Evolutionary conservation across 2,797 vertebrate species (phyloP).

Genomic region (Cheracebus regulus): DNA sequence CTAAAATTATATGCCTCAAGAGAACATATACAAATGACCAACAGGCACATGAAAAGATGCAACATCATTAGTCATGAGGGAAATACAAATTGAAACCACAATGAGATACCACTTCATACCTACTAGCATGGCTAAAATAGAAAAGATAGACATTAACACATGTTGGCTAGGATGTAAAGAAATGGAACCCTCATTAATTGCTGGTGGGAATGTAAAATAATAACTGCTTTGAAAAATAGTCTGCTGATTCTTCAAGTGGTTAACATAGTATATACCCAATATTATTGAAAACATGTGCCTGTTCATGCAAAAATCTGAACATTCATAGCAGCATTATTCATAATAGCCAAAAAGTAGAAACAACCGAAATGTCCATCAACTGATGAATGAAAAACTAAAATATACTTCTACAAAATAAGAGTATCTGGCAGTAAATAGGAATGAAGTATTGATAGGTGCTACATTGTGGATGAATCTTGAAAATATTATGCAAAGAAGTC

Average conservation of each 20-base stretch:
- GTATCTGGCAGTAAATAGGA: not conserved
- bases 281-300: not conserved
- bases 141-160: not conserved
- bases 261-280: not conserved
- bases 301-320: not conserved
- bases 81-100: not conserved
- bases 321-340: not conserved
- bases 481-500: not conserved
- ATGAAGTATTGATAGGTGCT: not conserved
- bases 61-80: not conserved
- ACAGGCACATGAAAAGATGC: not conserved
- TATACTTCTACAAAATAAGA: not conserved
- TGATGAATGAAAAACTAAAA: not conserved
- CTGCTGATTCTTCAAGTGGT: not conserved
- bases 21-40: not conserved
- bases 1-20: not conserved
- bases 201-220: not conserved
- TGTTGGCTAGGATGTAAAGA: not conserved
- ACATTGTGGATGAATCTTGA: not conserved
- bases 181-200: not conserved
- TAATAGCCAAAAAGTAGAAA: not conserved
- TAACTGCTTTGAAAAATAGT: not conserved
- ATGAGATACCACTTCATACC: not conserved
- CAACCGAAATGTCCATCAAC: not conserved
- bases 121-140: not conserved